Base-by-base conservation (phyloP, 2,113 vertebrate genomes). In the Tauraco erythrolophus region DNA sequence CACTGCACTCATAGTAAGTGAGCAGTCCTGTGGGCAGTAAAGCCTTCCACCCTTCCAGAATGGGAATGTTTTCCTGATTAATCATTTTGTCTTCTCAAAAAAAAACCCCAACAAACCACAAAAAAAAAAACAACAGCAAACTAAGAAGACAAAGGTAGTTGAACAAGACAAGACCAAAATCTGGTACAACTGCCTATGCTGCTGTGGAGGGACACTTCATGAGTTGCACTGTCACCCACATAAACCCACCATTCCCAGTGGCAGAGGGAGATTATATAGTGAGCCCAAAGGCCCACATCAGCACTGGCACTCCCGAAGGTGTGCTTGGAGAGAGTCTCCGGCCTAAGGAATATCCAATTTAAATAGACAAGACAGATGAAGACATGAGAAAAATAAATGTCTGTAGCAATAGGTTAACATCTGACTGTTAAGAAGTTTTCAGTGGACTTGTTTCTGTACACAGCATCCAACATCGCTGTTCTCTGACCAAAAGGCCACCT, bases 201-300 rank as follows among this genome's bases (percentile, higher is more conserved):
- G 17, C 35, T 57, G 19, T 66, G 10, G 22, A 88, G 45, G 12
- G n/a, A 53, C 11, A 35, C 41, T 25, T 19, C 35, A 31, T 14
- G 46, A 71, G 14, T 8, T 33, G 30, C 37, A 75, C 11, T 0
- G 2, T 17, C 15, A 7, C 14, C 2, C 5, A 8, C 3, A 33
- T 3, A 61, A 3, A 85, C 5, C 7, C 60, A 68, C 23, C 1
- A 1, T 19, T 90, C 19, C 11, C 0, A 3, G 37, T 7, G 5
- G 37, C 3, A 71, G 19, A 54, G 14, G 11, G 13, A 85, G 33
- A 51, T 33, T 33, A 45, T 4, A 27, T 0, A 19, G 7, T 30
- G 39, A 89, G 14, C 11, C 7, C 25, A 71, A 58, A 61, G 28
- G 33, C 18, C 14, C 33, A 30, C 11, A n/a, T 14, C 53, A 83